Evolutionary conservation across 2,113 vertebrate genomes (phyloP), one percentile per base, ranked within the genome.

Genomic region (Oenanthe oenanthe): DNA sequence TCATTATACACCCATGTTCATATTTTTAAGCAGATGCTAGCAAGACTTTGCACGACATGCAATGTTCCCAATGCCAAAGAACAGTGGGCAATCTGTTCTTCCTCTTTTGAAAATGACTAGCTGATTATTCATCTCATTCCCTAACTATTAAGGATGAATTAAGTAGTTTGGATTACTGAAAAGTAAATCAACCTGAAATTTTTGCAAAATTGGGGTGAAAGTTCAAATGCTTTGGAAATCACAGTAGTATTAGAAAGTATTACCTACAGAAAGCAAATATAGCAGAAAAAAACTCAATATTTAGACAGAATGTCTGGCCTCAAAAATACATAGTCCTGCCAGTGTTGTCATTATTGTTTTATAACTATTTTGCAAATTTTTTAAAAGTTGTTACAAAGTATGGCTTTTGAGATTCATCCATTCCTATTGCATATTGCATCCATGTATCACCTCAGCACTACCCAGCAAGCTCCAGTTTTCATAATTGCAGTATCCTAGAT

Each of bases 51-150:
- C 92, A 92, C 19, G 78, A 40, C 40, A 92, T 92, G 58, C 36
- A 62, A 53, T 38, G 61, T 85, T 95, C 54, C 53, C 70, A 88
- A 14, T 45, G 81, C 65, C 91, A 73, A 90, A 92, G 84, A 97
- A 94, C 78, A 95, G 78, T 84, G 58, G 62, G 36, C 78, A 96
- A 95, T 92, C 89, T 96, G 95, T 96, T 96, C 81, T 88, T 95
- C 28, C 0, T 67, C 85, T 92, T 94, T 60, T 84, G 57, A 81
- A 91, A 67, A 92, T 43, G n/a, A 84, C 43, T 93, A 86, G 78
- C 36, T 60, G 38, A 76, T 92, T 87, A 93, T 92, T 93, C 53
- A 89, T 94, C 54, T 90, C 25, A 92, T 96, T 93, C 26, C 58
- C 47, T 86, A 73, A 90, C 66, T 63, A 81, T 43, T 65, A 66